Evolutionary conservation across 2,797 vertebrate species (phyloP).

Genomic region (Tadarida brasiliensis): DNA sequence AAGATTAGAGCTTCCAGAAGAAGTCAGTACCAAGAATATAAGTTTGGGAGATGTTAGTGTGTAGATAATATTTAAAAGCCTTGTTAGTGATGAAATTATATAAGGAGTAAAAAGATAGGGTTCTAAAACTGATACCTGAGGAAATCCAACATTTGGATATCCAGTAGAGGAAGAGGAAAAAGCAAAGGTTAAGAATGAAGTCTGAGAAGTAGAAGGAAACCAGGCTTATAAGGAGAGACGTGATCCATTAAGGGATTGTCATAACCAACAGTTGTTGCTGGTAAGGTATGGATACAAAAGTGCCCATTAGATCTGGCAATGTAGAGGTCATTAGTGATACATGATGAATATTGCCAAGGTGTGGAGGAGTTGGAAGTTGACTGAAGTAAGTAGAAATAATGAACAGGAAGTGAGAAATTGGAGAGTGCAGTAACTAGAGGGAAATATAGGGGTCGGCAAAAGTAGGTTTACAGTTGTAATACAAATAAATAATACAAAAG

Average conservation of each 20-base stretch:
- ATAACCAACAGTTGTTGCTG: not conserved
- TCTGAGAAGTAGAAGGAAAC: not conserved
- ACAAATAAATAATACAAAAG: not conserved
- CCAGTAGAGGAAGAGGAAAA: not conserved
- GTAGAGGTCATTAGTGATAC: not conserved
- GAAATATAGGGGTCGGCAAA: not conserved
- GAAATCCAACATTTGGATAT: not conserved
- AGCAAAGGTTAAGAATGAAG: not conserved
- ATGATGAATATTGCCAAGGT: not conserved
- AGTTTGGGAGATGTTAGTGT: not conserved
- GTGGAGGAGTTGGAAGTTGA: not conserved
- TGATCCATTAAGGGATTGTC: not conserved
- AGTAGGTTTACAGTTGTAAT: not conserved
- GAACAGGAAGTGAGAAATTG: not conserved
- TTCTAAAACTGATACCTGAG: not conserved
- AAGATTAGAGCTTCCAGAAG: not conserved
- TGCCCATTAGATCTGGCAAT: not conserved
- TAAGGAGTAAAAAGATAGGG: not conserved
- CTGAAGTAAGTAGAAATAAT: not conserved
- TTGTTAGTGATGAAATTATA: not conserved
- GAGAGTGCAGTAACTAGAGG: not conserved
- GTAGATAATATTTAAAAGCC: not conserved
- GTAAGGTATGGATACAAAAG: not conserved
- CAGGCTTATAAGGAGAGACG: not conserved
- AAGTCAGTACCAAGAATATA: not conserved